These are phyloP conservation scores for Popillia japonica DNA, from an alignment of 1,140 invertebrate genomes.

Conservation along the genomic window DNA sequence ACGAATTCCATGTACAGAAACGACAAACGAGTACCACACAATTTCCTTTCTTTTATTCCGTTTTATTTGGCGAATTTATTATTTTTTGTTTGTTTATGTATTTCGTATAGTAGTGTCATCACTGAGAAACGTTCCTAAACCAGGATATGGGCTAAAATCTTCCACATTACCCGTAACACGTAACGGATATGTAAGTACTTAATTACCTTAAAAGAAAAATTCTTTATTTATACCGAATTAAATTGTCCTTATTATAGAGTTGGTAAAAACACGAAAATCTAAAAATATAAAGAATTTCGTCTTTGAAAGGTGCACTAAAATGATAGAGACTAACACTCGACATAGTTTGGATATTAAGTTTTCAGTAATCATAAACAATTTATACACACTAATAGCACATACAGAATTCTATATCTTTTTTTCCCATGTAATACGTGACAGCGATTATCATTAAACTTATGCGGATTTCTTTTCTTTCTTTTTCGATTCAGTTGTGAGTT, in stretches of 20 bases:
- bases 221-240: constrained; percentile 7
- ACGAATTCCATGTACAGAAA: neutral
- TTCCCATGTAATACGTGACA: neutral
- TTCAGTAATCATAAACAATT: constrained; percentile 50
- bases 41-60: constrained; percentile 36
- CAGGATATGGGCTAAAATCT: constrained; percentile 79
- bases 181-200: constrained; percentile 63
- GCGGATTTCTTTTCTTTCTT: constrained; percentile 21
- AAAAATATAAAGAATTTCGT: constrained; percentile 58
- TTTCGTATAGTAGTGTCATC: constrained; percentile 64
- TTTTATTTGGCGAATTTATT: constrained; percentile 42
- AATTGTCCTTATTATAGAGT: constrained; percentile 67
- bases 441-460: neutral
- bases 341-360: neutral
- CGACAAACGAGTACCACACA: neutral
- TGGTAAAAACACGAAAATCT: constrained; percentile 60
- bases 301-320: constrained; percentile 60
- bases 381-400: neutral
- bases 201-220: neutral
- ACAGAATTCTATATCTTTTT: neutral
- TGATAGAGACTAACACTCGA: constrained; percentile 68
- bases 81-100: constrained; percentile 51
- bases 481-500: constrained; percentile 81
- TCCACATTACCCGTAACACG: constrained; percentile 72
- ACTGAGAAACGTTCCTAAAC: constrained; percentile 71